Conservation (phyloP, 1,140 invertebrate species). For the Epicauta chinensis region DNA sequence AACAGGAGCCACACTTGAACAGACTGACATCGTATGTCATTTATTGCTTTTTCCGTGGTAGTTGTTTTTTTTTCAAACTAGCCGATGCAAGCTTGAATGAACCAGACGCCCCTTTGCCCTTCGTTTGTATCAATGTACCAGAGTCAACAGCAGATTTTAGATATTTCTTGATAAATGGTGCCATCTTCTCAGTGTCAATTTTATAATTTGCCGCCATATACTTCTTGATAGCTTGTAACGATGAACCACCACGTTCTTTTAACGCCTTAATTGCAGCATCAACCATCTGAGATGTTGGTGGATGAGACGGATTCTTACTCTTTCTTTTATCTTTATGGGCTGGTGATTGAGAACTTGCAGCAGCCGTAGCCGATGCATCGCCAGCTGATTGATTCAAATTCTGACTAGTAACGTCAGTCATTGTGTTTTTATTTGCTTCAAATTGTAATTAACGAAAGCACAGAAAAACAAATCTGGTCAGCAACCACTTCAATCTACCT, state of each 20-base stretch:
- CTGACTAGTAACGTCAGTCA: no score
- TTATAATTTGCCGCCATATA: constrained; percentile 32
- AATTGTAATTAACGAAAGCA: no score
- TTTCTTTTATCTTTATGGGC: neutral
- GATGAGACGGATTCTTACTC: constrained; percentile 32
- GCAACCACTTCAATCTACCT: no score
- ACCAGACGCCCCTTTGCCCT: constrained; percentile 55
- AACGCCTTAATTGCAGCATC: constrained; percentile 47
- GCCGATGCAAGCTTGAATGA: constrained; percentile 46
- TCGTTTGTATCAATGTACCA: constrained; percentile 52
- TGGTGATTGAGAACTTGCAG: no score
- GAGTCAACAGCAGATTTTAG: constrained; percentile 50
- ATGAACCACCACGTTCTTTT: constrained; percentile 50
- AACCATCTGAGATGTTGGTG: constrained; percentile 42
- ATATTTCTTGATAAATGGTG: constrained; percentile 54
- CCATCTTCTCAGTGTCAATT: constrained; percentile 28
- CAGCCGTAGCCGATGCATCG: no score
- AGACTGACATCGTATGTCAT: no score
- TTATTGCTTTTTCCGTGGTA: no score
- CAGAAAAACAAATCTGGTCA: no score
- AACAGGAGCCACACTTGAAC: no score
- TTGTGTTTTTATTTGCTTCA: no score
- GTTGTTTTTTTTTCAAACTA: no score
- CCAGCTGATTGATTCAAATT: no score
- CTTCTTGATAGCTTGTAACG: constrained; percentile 51